Base-by-base conservation (phyloP, 2,888 invertebrate species). In the Drosophila infuscata region DNA sequence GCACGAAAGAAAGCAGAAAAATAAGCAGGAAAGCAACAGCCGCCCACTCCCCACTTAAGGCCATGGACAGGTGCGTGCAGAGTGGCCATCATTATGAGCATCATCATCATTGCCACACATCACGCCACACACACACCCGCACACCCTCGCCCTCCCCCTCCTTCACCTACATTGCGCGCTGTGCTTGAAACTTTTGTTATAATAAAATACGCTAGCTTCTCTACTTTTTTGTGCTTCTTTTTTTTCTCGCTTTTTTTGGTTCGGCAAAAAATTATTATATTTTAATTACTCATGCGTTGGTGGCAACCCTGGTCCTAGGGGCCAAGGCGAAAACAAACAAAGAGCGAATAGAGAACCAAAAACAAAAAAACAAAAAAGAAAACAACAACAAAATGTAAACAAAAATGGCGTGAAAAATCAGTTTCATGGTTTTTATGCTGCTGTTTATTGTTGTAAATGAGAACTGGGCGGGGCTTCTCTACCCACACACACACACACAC, bases 341-440 rank as follows among this genome's bases (percentile, higher is more conserved):
- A 20, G 51, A 30, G 43, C 25, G 25, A 46, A 46, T 29, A 8
- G 25, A 46, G 25, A 46, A 30, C 46, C 33, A 54, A 49, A 29
- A 66, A 52, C 61, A 83, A 54, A 66, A 66, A 64, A 48, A 38
- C 68, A 38, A 20, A 20, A 68, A 48, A 36, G 56, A 52, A 43
- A 66, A 43, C 48, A 80, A 57, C 67, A 81, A 62, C 52, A 78
- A 79, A 84, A 79, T 83, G 87, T 77, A 79, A 88, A 90, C 80
- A 90, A 88, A 90, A 88, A 90, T 90, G 87, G 87, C 87, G 87
- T 88, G 87, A 88, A 88, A 88, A 88, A 88, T 88, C 87, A 90
- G 87, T 90, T 90, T 88, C 90, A 88, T 89, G 90, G 83, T 78
- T 89, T 88, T 88, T 90, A 88, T 88, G 76, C 83, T 81, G 58